These are phyloP conservation scores for Drosophila ironensis DNA, from an alignment of 1,140 invertebrate genomes.

Conservation along the genomic window DNA sequence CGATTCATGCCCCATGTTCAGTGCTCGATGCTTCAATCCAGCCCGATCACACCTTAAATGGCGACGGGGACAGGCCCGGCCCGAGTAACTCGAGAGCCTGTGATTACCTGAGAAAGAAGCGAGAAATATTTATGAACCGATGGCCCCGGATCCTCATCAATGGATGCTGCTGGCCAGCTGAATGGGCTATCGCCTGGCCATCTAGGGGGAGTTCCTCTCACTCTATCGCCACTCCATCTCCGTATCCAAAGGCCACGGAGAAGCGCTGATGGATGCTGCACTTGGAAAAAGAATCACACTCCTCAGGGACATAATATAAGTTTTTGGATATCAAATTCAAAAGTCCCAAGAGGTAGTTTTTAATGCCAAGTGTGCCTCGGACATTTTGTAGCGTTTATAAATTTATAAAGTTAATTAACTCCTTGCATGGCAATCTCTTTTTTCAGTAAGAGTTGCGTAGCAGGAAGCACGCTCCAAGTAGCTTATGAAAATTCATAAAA, in stretches of 20 bases:
- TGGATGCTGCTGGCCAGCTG: conserved; percentile 36
- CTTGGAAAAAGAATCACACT: neutral
- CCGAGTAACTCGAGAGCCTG: conserved; percentile 69
- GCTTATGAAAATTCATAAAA: conserved; percentile 52
- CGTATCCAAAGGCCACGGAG: conserved; percentile 27
- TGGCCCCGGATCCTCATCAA: conserved; percentile 61
- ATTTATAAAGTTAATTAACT: neutral
- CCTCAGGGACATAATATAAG: neutral
- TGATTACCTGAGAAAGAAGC: conserved; percentile 68
- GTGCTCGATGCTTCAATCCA: no score
- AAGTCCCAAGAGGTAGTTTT: no score
- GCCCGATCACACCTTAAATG: conserved; percentile 74
- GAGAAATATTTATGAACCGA: conserved; percentile 77
- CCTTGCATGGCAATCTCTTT: neutral
- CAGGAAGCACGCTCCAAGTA: conserved; percentile 74
- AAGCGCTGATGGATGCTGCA: conserved; percentile 8
- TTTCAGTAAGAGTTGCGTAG: conserved; percentile 37
- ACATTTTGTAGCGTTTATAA: neutral
- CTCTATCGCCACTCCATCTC: conserved; percentile 18
- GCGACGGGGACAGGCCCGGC: conserved; percentile 53
- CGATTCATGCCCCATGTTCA: conserved; percentile 39
- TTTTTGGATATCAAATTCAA: neutral
- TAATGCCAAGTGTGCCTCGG: no score
- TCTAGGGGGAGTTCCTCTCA: conserved; percentile 40
- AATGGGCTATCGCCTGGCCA: conserved; percentile 39